Evolutionary conservation across 2,797 vertebrate species (phyloP).

Genomic region (Pseudomugil tenellus): DNA sequence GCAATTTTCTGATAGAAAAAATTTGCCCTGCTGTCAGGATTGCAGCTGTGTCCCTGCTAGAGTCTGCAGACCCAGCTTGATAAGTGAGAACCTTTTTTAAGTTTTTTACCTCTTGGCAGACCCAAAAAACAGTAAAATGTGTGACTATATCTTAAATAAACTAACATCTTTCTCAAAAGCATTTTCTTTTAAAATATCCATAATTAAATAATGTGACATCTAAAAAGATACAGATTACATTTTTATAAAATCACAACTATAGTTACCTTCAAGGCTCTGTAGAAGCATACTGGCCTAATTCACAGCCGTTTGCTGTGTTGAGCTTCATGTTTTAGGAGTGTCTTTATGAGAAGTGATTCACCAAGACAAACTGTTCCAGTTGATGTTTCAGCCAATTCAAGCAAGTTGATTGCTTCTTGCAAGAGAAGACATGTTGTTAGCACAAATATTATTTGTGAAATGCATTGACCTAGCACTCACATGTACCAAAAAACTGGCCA

Average conservation of each 20-base stretch:
- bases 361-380: slow-evolving; percentile 17
- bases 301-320: background rate
- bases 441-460: slow-evolving; percentile 7
- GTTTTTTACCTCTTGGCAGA: background rate
- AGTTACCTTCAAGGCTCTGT: background rate
- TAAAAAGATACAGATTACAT: background rate
- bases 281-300: slow-evolving; percentile 1
- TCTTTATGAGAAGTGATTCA: background rate
- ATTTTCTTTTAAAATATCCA: background rate
- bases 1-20: background rate
- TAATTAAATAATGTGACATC: background rate
- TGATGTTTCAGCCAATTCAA: slow-evolving; percentile 29
- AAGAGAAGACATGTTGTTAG: slow-evolving; percentile 14
- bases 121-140: background rate
- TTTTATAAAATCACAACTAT: background rate
- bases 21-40: background rate
- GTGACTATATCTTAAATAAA: background rate
- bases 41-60: background rate
- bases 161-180: background rate
- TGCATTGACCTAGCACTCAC: slow-evolving; percentile 8
- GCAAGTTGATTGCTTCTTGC: background rate
- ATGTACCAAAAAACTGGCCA: slow-evolving; percentile 1
- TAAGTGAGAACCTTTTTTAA: background rate
- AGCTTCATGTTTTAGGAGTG: background rate
- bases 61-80: background rate